A percentile compares a stretch with the other conserved stretches of the same genome.
Evolutionary conservation across 1,140 invertebrate genomes (phyloP).

Genomic region (Drosophila baimaii): DNA sequence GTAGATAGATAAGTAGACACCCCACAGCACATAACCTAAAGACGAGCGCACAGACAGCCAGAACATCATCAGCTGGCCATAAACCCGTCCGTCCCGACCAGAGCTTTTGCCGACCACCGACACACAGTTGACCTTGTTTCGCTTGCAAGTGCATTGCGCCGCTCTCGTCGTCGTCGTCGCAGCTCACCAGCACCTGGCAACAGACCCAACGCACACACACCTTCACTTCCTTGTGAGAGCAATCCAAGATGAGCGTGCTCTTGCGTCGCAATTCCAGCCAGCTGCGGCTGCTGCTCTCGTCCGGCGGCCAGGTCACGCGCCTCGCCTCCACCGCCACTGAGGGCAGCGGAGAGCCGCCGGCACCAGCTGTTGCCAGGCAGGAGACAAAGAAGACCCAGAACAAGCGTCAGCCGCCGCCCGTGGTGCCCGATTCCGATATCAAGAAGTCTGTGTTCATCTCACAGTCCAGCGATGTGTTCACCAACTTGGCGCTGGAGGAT

Average conservation of each 20-base stretch:
- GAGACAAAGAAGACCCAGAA: slow-evolving; percentile 16
- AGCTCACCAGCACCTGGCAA: slow-evolving; percentile 30
- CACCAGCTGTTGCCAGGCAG: slow-evolving; percentile 8
- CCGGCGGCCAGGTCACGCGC: slow-evolving; percentile 61
- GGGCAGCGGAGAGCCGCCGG: slow-evolving; percentile 23
- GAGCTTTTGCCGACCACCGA: slow-evolving; percentile 43
- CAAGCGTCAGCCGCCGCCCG: slow-evolving; percentile 21
- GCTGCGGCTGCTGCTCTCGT: slow-evolving; percentile 59
- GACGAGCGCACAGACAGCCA: slow-evolving; percentile 22
- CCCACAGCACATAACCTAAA: slow-evolving; percentile 34
- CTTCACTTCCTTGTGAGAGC: slow-evolving; percentile 59
- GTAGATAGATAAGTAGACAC: slow-evolving; percentile 58
- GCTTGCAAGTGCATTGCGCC: slow-evolving; percentile 67
- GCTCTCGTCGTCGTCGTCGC: not conserved
- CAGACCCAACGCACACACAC: not conserved
- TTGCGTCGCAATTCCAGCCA: slow-evolving; percentile 74
- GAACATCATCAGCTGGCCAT: slow-evolving; percentile 31
- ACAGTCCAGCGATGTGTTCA: slow-evolving; percentile 94
- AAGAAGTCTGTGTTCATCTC: slow-evolving; percentile 96
- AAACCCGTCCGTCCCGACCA: slow-evolving; percentile 39
- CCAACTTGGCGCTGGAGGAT: slow-evolving; percentile 96
- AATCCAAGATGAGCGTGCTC: slow-evolving; percentile 52
- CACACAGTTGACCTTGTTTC: slow-evolving; percentile 70
- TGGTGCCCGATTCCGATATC: slow-evolving; percentile 83
- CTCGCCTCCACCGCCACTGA: slow-evolving; percentile 42